phyloP scores from a whole-genome alignment of 2,888 invertebrate genomes.

The Heliconius cydno region DNA sequence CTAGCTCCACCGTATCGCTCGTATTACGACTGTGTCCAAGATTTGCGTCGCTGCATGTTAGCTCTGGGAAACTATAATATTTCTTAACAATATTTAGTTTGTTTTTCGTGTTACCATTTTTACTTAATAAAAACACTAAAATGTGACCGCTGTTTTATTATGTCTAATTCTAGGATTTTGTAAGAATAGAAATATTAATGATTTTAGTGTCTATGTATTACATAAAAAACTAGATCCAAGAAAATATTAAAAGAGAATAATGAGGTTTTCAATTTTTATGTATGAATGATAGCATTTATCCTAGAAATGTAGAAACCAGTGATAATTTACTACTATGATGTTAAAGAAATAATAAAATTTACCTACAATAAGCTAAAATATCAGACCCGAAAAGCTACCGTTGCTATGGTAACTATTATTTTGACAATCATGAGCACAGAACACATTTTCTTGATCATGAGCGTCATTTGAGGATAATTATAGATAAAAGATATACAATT shows the following conservation, averaged over 20 bases:
- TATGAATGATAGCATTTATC: not conserved
- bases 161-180: not conserved
- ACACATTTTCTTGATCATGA: too few species aligned
- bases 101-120: slow-evolving; percentile 12
- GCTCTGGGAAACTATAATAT: slow-evolving; percentile 85
- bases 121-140: not conserved
- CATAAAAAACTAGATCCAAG: not conserved
- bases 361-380: slow-evolving; percentile 2
- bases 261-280: too few species aligned
- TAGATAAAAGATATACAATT: not conserved
- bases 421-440: not conserved
- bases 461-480: not conserved
- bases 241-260: not conserved
- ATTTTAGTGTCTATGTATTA: not conserved
- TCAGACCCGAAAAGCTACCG: not conserved
- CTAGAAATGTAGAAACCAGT: not conserved
- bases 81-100: slow-evolving; percentile 49
- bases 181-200: not conserved
- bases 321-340: not conserved
- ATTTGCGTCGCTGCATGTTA: slow-evolving; percentile 86
- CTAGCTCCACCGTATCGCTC: slow-evolving; percentile 89
- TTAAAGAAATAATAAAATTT: not conserved
- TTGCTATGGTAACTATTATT: slow-evolving; percentile 17
- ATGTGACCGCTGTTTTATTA: not conserved
- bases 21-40: slow-evolving; percentile 89